Percentiles rank a stretch among this genome's conserved stretches.
Conservation (phyloP, 2,113 vertebrate species). For the Coturnix japonica region DNA sequence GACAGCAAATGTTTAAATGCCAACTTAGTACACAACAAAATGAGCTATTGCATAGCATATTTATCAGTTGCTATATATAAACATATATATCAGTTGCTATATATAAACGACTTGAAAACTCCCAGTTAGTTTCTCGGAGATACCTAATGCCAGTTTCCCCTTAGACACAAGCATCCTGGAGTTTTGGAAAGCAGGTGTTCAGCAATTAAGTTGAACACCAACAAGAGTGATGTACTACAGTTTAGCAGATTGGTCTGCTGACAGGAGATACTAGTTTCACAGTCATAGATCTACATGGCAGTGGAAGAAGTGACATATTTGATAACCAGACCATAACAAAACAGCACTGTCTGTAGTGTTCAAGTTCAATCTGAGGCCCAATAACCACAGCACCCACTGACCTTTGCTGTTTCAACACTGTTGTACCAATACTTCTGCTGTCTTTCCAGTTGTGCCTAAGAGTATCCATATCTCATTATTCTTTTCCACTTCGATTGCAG, state of each 20-base stretch:
- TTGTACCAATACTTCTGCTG: background rate
- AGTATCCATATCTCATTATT: background rate
- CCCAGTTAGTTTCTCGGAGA: background rate
- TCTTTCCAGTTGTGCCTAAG: background rate
- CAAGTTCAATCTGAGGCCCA: background rate
- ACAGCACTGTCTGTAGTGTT: background rate
- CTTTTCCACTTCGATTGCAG: background rate
- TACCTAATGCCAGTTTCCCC: background rate
- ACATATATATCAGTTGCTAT: accelerated
- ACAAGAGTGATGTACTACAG: background rate
- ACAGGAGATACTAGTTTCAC: background rate
- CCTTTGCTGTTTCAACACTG: background rate
- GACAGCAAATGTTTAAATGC: background rate
- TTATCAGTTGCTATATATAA: background rate
- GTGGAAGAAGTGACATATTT: background rate
- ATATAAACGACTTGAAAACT: background rate
- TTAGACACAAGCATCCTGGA: accelerated
- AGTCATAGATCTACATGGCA: background rate
- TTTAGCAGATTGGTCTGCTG: background rate
- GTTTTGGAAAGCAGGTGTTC: background rate
- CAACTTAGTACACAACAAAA: background rate
- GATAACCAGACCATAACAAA: background rate
- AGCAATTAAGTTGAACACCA: background rate
- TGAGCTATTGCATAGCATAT: background rate
- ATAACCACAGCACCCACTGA: background rate